Evolutionary conservation across 2,888 invertebrate species (phyloP).

Genomic region (Ischnura elegans): DNA sequence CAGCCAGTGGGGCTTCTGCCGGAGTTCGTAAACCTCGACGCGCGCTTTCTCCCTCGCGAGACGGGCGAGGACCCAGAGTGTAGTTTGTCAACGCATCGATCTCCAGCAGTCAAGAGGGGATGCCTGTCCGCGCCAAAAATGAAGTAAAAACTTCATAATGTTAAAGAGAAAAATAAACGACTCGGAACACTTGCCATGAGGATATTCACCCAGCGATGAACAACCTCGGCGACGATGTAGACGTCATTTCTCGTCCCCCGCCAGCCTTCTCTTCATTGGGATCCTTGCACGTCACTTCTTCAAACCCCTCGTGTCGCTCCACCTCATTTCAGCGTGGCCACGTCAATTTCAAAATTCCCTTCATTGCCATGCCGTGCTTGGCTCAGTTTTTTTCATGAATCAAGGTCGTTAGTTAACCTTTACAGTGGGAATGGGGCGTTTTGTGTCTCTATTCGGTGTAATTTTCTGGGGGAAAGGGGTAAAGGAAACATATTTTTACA

Average conservation of each 20-base stretch:
- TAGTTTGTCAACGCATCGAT: neutral
- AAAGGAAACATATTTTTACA: too few species aligned
- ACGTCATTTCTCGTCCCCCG: neutral
- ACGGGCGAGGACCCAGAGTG: neutral
- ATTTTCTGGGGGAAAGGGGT: too few species aligned
- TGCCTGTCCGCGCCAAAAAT: neutral
- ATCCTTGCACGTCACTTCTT: neutral
- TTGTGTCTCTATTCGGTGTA: too few species aligned
- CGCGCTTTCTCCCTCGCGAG: too few species aligned
- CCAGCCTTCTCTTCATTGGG: neutral
- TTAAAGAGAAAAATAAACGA: neutral
- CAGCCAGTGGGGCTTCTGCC: neutral
- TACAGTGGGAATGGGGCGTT: neutral
- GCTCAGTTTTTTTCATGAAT: neutral
- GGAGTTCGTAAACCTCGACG: neutral
- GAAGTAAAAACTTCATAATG: neutral
- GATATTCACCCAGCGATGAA: conserved; percentile 1
- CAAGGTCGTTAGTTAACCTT: neutral
- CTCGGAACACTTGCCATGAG: neutral
- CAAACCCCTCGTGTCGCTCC: neutral
- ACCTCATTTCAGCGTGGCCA: neutral
- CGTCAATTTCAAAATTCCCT: neutral
- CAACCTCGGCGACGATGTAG: neutral
- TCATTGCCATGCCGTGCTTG: neutral
- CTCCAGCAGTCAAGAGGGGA: neutral